Conservation (phyloP, 2,888 invertebrate species). For the Caenorhabditis afra region DNA sequence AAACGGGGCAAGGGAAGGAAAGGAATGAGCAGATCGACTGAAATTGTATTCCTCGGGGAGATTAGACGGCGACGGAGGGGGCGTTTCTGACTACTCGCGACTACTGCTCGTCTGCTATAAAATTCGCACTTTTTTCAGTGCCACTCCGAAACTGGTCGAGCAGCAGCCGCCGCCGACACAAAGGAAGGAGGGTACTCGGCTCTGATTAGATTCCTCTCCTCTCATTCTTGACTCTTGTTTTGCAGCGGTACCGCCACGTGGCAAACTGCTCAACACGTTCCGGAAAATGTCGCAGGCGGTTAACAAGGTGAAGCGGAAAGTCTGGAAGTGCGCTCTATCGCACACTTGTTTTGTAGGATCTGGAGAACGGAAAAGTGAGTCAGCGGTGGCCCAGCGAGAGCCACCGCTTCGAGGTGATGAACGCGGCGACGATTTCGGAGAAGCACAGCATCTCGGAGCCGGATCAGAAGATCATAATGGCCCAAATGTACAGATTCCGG, state of each 20-base stretch:
- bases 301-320: constrained; percentile 43
- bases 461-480: constrained; percentile 55
- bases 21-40: not conserved
- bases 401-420: constrained; percentile 50
- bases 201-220: not conserved
- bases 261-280: constrained; percentile 51
- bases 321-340: not conserved
- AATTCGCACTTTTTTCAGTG: constrained; percentile 27
- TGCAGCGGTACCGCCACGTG: constrained; percentile 27
- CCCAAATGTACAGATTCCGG: constrained; percentile 58
- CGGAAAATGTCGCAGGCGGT: constrained; percentile 56
- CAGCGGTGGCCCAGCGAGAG: constrained; percentile 12
- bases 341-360: constrained; percentile 21
- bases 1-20: not conserved
- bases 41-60: constrained; percentile 15
- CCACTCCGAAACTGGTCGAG: constrained; percentile 41
- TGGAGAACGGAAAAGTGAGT: constrained; percentile 26
- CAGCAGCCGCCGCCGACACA: constrained; percentile 1
- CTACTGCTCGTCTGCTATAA: no score
- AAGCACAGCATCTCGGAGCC: constrained; percentile 47
- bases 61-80: not conserved
- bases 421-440: not conserved
- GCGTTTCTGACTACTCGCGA: not conserved
- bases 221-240: no score
- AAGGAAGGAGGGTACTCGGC: constrained; percentile 28